Conservation (phyloP, 2,888 invertebrate genomes). For the Petrophora chlorosata region DNA sequence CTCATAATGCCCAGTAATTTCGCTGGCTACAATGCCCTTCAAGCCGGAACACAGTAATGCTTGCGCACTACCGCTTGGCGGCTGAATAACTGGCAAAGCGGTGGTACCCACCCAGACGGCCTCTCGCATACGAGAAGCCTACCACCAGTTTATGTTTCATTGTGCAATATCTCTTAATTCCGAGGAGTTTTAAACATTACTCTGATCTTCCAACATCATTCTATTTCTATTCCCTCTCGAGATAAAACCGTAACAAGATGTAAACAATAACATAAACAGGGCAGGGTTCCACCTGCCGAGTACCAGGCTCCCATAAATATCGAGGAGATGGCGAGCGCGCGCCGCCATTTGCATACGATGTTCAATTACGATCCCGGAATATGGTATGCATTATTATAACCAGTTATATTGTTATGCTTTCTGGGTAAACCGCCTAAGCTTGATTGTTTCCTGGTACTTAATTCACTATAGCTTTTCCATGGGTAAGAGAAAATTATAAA, state of each 20-base stretch:
- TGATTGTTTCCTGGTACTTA: conserved; percentile 22
- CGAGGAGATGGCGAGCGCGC: conserved; percentile 69
- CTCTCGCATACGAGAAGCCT: too few relatives aligned
- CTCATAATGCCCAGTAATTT: too few relatives aligned
- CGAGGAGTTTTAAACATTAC: too few relatives aligned
- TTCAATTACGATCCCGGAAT: conserved; percentile 76
- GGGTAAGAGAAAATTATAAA: background rate
- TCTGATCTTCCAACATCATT: too few relatives aligned
- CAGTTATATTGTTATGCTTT: conserved; percentile 64
- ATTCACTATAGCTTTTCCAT: background rate
- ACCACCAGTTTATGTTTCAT: too few relatives aligned
- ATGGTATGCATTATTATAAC: conserved; percentile 63
- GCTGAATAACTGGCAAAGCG: too few relatives aligned
- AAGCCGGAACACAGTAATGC: too few relatives aligned
- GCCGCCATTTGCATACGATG: conserved; percentile 73
- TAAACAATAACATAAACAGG: conserved; percentile 59
- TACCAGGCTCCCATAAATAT: conserved; percentile 72
- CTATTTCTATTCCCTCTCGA: background rate
- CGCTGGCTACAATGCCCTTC: too few relatives aligned
- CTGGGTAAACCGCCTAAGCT: conserved; percentile 47
- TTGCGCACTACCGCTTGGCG: too few relatives aligned
- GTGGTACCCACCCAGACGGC: too few relatives aligned
- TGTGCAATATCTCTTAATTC: too few relatives aligned
- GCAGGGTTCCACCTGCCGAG: conserved; percentile 63
- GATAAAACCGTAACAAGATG: conserved; percentile 25